Conservation (phyloP, 2,113 vertebrate genomes). For the rabbit (Oryctolagus cuniculus) region DNA sequence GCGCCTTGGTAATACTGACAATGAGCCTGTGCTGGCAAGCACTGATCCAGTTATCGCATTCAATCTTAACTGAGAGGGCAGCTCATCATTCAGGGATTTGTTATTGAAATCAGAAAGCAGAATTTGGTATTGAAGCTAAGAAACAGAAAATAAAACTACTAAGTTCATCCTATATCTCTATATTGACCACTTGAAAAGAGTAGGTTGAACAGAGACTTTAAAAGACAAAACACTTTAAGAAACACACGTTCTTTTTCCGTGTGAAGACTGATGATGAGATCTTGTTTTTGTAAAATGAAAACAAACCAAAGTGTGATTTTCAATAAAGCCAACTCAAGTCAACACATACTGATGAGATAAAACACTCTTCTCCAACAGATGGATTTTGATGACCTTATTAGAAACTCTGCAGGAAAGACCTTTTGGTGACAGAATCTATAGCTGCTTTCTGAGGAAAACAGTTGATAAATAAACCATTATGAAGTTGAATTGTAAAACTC, state of each 20-base stretch:
- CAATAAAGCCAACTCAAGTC: constrained; percentile 70
- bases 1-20: background rate
- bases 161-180: background rate
- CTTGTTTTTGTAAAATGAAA: constrained; percentile 47
- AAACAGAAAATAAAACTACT: background rate
- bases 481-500: constrained; percentile 11
- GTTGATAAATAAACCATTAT: constrained; percentile 66
- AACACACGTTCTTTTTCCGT: background rate
- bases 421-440: constrained; percentile 48
- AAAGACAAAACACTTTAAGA: background rate
- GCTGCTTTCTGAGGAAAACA: constrained; percentile 59
- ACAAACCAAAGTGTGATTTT: constrained; percentile 41
- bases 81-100: background rate
- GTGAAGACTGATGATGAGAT: background rate
- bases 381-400: constrained; percentile 80
- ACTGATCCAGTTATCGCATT: background rate
- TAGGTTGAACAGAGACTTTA: background rate
- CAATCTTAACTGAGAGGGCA: background rate
- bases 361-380: constrained; percentile 62
- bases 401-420: constrained; percentile 64
- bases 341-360: constrained; percentile 48
- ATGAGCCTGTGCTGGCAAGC: background rate
- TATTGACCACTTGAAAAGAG: background rate
- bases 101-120: too few relatives aligned
- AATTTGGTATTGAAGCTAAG: constrained; percentile 28